Conservation (phyloP, 2,113 vertebrate species). For the Crotalus viridis region DNA sequence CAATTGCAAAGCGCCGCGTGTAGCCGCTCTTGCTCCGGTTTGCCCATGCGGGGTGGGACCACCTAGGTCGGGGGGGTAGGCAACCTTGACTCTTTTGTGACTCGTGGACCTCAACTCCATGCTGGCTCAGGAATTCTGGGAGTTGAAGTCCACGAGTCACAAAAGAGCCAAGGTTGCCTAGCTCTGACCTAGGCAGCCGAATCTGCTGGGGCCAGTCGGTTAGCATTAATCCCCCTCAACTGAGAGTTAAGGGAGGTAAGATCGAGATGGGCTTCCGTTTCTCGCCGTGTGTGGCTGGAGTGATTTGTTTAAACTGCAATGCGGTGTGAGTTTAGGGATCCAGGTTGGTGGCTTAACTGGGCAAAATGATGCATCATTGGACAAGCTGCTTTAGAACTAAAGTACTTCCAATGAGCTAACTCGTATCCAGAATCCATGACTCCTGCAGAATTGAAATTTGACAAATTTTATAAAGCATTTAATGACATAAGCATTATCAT, state of each 20-base stretch:
- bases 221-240: not conserved
- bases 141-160: too few relatives aligned
- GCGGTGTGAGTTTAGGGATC: not conserved
- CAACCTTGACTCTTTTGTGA: too few relatives aligned
- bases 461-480: not conserved
- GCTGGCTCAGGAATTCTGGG: too few relatives aligned
- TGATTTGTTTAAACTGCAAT: not conserved
- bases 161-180: too few relatives aligned
- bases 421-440: not conserved
- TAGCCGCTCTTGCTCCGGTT: not conserved
- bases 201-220: rapidly evolving
- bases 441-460: not conserved
- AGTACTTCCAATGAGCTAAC: not conserved
- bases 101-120: too few relatives aligned
- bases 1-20: not conserved
- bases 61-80: too few relatives aligned
- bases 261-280: not conserved
- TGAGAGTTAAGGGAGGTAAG: not conserved
- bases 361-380: not conserved
- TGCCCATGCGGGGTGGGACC: too few relatives aligned
- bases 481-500: not conserved
- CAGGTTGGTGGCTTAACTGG: not conserved
- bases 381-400: not conserved
- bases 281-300: not conserved
- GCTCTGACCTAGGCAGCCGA: too few relatives aligned